Conservation (phyloP, 2,888 invertebrate genomes). For the Blastobasis adustella region DNA sequence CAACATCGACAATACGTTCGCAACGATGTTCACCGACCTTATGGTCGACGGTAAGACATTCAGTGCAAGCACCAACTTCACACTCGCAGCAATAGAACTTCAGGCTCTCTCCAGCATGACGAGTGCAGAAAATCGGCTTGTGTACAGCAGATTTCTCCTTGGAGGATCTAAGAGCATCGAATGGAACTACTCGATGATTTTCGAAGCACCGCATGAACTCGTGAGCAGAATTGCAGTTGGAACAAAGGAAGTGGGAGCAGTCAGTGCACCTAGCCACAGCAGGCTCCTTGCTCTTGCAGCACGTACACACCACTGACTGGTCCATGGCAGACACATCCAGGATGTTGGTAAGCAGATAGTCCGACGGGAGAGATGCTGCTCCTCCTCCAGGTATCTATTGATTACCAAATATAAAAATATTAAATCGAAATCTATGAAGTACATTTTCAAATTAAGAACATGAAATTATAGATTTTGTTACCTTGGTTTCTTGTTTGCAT, state of each 20-base stretch:
- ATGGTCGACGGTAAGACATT: slow-evolving; percentile 89
- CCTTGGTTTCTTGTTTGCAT: slow-evolving; percentile 91
- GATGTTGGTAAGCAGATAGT: slow-evolving; percentile 90
- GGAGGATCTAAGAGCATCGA: slow-evolving; percentile 88
- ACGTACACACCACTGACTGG: slow-evolving; percentile 87
- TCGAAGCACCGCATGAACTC: slow-evolving; percentile 98
- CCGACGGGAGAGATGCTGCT: slow-evolving; percentile 86
- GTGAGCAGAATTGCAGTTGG: slow-evolving; percentile 96
- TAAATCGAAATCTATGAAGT: slow-evolving; percentile 6
- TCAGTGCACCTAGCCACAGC: slow-evolving; percentile 96
- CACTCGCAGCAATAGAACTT: slow-evolving; percentile 93
- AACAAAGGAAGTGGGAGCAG: slow-evolving; percentile 95
- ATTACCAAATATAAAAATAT: slow-evolving; percentile 10
- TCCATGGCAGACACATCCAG: slow-evolving; percentile 88
- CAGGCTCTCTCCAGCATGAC: slow-evolving; percentile 87
- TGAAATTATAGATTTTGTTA: slow-evolving; percentile 1
- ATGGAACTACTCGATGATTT: slow-evolving; percentile 91
- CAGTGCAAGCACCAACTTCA: slow-evolving; percentile 89
- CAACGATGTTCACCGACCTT: slow-evolving; percentile 88
- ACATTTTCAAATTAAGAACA: not conserved
- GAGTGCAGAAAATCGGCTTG: slow-evolving; percentile 89
- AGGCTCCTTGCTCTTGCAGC: slow-evolving; percentile 95
- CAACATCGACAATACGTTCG: slow-evolving; percentile 87
- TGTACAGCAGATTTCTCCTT: slow-evolving; percentile 89
- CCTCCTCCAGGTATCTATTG: slow-evolving; percentile 82